A percentile compares a stretch with the other conserved stretches of the same genome.
Evolutionary conservation across 2,888 invertebrate species (phyloP).

Genomic region (Eupithecia abbreviata): DNA sequence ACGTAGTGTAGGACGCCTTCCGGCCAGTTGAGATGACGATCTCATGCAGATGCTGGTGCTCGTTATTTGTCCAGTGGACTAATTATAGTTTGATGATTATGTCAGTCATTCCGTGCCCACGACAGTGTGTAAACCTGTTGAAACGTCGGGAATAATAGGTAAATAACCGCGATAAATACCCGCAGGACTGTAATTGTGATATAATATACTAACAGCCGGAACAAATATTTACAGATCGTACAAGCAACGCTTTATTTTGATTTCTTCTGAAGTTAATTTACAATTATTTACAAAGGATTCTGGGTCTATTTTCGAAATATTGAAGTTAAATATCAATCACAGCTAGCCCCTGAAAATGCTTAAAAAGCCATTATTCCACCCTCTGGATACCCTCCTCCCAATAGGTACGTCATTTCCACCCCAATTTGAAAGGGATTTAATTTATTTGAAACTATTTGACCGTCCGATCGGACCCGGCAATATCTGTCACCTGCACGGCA

Average conservation of each 20-base stretch:
- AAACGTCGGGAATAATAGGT: too few relatives aligned
- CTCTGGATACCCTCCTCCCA: conserved; percentile 26
- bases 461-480: conserved; percentile 33
- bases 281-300: neutral
- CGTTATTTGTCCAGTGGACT: too few relatives aligned
- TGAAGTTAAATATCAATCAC: neutral
- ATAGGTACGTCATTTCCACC: conserved; percentile 26
- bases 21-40: too few relatives aligned
- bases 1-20: too few relatives aligned
- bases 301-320: neutral
- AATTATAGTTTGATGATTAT: too few relatives aligned
- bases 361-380: conserved; percentile 33
- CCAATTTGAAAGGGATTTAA: conserved; percentile 37
- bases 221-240: too few relatives aligned
- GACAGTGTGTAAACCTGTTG: too few relatives aligned
- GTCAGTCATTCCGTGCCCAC: too few relatives aligned
- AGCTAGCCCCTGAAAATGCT: conserved; percentile 1
- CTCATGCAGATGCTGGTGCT: too few relatives aligned
- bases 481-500: conserved; percentile 36
- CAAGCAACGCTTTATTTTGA: neutral
- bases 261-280: neutral
- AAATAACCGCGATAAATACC: too few relatives aligned
- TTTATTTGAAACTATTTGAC: conserved; percentile 43
- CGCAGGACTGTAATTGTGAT: too few relatives aligned
- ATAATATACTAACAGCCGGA: too few relatives aligned